Evolutionary conservation across 2,888 invertebrate species (phyloP), one percentile per base, ranked within the genome.

Genomic region (Drosophila conformis): DNA sequence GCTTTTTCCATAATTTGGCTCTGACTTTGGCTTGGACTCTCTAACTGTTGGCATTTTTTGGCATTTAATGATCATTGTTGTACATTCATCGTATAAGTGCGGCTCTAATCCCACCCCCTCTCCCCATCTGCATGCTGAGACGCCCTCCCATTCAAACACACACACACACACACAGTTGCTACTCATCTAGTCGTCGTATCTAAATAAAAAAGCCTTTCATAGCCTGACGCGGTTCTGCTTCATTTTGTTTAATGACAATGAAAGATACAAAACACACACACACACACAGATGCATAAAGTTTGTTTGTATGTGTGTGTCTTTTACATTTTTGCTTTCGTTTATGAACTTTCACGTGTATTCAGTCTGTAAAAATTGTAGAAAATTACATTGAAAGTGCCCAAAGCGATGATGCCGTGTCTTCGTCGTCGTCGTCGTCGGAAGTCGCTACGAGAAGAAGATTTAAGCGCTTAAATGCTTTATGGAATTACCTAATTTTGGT

Each of bases 211-310:
- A 75, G 73, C 87, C 78, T 85, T 86, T 83, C 84, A 80, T 81
- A 81, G 78, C 82, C 80, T 72, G 76, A 76, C 83, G 74, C 72
- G 72, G 88, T 86, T 89, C 90, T 89, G 89, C 86, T 86, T 89
- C 86, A 89, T 89, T 87, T 89, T 89, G 87, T 89, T 86, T 89
- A 86, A 86, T 86, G 85, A 86, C 85, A 86, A 81, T 88, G 82
- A 73, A 73, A 68, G 54, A 80, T 66, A 80, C 62, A 80, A 60
- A 35, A 57, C 61, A 70, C 62, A 68, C 61, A 60, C 59, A 66
- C 15, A 66, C 42, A 64, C 56, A 67, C n/a, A 68, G 25, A 65
- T 57, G 27, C 49, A 65, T 42, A 40, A 10, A 31, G 38, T 53
- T 21, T 21, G 31, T n/a, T 0, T 51, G 13, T 27, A 27, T 21